Evolutionary conservation across 2,113 vertebrate genomes (phyloP).

Genomic region (Rhynchopsitta pachyrhyncha): DNA sequence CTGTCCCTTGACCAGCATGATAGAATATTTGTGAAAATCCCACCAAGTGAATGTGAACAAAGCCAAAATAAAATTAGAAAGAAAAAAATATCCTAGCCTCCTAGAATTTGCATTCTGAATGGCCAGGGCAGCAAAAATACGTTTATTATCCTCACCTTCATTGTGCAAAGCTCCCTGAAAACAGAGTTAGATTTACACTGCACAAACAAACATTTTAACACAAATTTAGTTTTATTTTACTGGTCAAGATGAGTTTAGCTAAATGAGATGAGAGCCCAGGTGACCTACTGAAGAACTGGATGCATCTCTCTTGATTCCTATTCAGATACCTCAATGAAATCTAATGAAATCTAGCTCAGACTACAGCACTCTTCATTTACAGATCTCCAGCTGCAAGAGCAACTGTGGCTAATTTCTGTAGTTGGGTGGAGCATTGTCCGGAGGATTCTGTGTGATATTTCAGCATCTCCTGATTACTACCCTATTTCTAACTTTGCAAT

Average conservation of each 20-base stretch:
- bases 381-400: not conserved
- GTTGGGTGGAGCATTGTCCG: not conserved
- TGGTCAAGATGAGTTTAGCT: not conserved
- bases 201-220: not conserved
- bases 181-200: not conserved
- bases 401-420: not conserved
- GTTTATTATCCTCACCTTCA: not conserved
- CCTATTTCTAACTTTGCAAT: not conserved
- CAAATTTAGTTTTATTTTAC: not conserved
- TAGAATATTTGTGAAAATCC: not conserved
- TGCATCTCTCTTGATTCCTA: not conserved
- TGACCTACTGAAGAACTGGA: not conserved
- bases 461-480: not conserved
- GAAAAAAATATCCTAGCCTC: not conserved
- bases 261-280: not conserved
- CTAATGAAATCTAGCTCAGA: not conserved
- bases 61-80: not conserved
- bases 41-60: not conserved
- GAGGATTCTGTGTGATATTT: not conserved
- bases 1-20: not conserved
- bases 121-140: not conserved
- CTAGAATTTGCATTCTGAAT: not conserved
- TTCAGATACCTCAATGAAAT: not conserved
- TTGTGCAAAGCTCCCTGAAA: not conserved
- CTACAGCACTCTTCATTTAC: not conserved